Conservation (phyloP, 2,888 invertebrate genomes). For the Onthophagus sagittarius region DNA sequence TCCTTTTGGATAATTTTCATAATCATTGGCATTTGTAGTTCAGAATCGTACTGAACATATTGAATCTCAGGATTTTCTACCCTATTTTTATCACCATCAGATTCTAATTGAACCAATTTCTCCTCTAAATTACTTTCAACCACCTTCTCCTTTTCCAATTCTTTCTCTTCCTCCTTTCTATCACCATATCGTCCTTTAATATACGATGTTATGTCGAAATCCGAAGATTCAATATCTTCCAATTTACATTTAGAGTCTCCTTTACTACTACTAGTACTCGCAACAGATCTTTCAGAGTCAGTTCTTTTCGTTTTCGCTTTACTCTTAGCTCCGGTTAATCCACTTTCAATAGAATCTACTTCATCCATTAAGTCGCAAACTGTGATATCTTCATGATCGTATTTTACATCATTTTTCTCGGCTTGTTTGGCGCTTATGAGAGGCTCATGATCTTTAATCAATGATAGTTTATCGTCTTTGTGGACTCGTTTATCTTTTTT, state of each 20-base stretch:
- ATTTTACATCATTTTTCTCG: background rate
- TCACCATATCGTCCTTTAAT: conserved; percentile 33
- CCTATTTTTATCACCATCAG: conserved; percentile 22
- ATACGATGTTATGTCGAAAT: conserved; percentile 30
- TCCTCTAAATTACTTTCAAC: conserved; percentile 14
- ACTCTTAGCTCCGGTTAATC: conserved; percentile 24
- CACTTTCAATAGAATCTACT: conserved; percentile 16
- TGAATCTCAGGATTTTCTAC: conserved; percentile 41
- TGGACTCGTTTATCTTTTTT: conserved; percentile 22
- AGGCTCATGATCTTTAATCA: background rate
- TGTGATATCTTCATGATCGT: background rate
- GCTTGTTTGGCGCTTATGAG: background rate
- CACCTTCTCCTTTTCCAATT: conserved; percentile 29
- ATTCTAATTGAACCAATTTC: conserved; percentile 17
- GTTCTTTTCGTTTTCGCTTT: conserved; percentile 32
- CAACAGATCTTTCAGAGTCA: conserved; percentile 19
- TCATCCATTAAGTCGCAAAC: background rate
- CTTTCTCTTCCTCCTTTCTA: conserved; percentile 27
- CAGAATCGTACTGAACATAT: conserved; percentile 84
- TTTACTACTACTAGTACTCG: conserved; percentile 20
- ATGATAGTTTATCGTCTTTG: conserved; percentile 16
- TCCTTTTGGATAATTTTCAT: conserved; percentile 99
- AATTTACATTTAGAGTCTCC: conserved; percentile 15
- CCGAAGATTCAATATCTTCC: conserved; percentile 25
- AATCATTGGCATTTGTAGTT: conserved; percentile 97